These are phyloP conservation scores for Alviniconcha marisindica DNA, from an alignment of 1,140 invertebrate species.

Conservation along the genomic window DNA sequence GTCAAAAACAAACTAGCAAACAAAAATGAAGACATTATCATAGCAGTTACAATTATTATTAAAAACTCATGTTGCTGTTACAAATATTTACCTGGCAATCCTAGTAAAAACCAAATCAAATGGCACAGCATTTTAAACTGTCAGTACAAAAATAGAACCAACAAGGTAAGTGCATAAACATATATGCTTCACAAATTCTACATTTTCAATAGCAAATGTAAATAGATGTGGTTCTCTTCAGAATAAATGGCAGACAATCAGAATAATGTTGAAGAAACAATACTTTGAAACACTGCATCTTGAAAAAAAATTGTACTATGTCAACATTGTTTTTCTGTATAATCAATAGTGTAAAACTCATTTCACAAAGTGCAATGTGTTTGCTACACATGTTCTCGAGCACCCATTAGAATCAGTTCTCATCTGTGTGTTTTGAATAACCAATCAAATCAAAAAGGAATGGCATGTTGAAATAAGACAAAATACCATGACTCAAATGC, in stretches of 20 bases:
- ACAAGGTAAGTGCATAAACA: background rate
- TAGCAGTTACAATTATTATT: too few species aligned
- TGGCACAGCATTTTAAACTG: constrained; percentile 12
- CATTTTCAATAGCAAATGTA: background rate
- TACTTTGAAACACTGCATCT: background rate
- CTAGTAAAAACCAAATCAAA: too few species aligned
- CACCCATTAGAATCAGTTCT: constrained; percentile 11
- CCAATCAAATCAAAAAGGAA: background rate
- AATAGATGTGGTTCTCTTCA: constrained; percentile 19
- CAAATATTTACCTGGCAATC: too few species aligned
- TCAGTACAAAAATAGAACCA: background rate
- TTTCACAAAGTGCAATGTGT: background rate
- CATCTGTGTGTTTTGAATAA: background rate
- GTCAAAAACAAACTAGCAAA: too few species aligned
- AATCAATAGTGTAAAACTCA: background rate
- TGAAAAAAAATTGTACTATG: background rate
- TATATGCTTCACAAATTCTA: background rate
- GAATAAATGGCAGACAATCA: background rate
- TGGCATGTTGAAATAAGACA: background rate
- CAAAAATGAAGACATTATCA: too few species aligned
- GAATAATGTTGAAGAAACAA: background rate
- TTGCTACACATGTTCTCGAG: constrained; percentile 11
- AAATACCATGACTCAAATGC: background rate
- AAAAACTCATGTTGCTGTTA: too few species aligned
- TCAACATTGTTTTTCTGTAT: background rate